Evolutionary conservation across 2,888 invertebrate species (phyloP).

Genomic region (Nematopogon swammerdamellus): DNA sequence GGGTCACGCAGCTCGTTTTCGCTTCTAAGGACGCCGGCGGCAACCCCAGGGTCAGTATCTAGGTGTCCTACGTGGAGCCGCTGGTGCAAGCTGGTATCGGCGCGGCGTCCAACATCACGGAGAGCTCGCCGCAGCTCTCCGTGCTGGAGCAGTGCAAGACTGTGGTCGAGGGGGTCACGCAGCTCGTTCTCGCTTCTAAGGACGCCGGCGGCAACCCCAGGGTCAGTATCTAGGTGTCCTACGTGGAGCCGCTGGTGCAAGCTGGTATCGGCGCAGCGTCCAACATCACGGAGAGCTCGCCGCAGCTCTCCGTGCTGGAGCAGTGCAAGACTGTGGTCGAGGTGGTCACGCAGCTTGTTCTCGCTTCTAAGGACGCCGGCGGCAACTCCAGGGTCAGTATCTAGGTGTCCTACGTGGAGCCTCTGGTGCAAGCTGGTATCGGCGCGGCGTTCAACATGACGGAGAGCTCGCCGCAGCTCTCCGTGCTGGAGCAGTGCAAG

Average conservation of each 20-base stretch:
- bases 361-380: slow-evolving; percentile 82
- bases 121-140: slow-evolving; percentile 82
- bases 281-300: slow-evolving; percentile 81
- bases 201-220: slow-evolving; percentile 92
- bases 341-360: slow-evolving; percentile 82
- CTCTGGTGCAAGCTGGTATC: slow-evolving; percentile 77
- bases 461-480: slow-evolving; percentile 83
- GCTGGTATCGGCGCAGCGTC: slow-evolving; percentile 87
- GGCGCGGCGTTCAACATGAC: slow-evolving; percentile 89
- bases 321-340: slow-evolving; percentile 94
- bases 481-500: slow-evolving; percentile 86
- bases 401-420: slow-evolving; percentile 78
- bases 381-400: slow-evolving; percentile 85
- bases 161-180: slow-evolving; percentile 88
- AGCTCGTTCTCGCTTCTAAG: slow-evolving; percentile 79
- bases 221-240: slow-evolving; percentile 63
- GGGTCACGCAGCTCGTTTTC: slow-evolving; percentile 80
- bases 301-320: slow-evolving; percentile 84
- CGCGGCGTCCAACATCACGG: slow-evolving; percentile 85
- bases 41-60: slow-evolving; percentile 78
- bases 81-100: slow-evolving; percentile 81
- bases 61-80: slow-evolving; percentile 79
- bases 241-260: slow-evolving; percentile 82
- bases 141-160: slow-evolving; percentile 91
- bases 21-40: slow-evolving; percentile 88